Percentiles rank a stretch among this genome's conserved stretches.
Conservation (phyloP, 1,140 invertebrate species). For the Anastrepha ludens region DNA sequence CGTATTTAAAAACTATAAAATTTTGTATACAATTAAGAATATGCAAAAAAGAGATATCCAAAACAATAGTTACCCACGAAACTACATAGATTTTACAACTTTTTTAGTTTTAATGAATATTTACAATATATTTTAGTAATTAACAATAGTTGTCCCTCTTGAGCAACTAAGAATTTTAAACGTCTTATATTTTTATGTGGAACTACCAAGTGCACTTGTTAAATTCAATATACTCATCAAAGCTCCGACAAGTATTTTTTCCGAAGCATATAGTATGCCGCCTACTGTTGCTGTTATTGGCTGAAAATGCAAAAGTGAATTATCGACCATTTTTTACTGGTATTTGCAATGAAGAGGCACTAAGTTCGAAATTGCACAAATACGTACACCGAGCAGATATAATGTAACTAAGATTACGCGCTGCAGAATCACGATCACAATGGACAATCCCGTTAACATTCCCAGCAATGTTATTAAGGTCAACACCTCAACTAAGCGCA, state of each 20-base stretch:
- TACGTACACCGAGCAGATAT: slow-evolving; percentile 55
- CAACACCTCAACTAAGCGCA: slow-evolving; percentile 59
- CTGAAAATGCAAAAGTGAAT: slow-evolving; percentile 49
- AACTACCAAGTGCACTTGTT: slow-evolving; percentile 43
- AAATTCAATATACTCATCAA: slow-evolving; percentile 55
- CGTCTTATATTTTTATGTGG: slow-evolving; percentile 1
- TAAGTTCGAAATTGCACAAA: not conserved
- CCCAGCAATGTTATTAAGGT: slow-evolving; percentile 57
- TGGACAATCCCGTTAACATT: slow-evolving; percentile 57
- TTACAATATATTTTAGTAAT: not conserved
- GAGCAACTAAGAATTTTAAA: slow-evolving; percentile 22
- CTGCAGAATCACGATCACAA: slow-evolving; percentile 57
- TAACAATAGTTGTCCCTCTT: slow-evolving; percentile 7
- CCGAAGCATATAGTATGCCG: slow-evolving; percentile 53
- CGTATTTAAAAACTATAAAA: too few relatives aligned
- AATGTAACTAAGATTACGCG: slow-evolving; percentile 54
- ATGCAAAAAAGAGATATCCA: not conserved
- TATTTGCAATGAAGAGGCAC: not conserved
- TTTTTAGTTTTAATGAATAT: not conserved
- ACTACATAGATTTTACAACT: not conserved
- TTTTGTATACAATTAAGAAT: not conserved
- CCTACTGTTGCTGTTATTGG: slow-evolving; percentile 48
- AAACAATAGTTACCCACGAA: not conserved
- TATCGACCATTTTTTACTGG: not conserved
- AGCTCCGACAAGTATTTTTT: slow-evolving; percentile 56